Base-by-base conservation (phyloP, 2,888 invertebrate genomes). In the Adelphocoris suturalis region DNA sequence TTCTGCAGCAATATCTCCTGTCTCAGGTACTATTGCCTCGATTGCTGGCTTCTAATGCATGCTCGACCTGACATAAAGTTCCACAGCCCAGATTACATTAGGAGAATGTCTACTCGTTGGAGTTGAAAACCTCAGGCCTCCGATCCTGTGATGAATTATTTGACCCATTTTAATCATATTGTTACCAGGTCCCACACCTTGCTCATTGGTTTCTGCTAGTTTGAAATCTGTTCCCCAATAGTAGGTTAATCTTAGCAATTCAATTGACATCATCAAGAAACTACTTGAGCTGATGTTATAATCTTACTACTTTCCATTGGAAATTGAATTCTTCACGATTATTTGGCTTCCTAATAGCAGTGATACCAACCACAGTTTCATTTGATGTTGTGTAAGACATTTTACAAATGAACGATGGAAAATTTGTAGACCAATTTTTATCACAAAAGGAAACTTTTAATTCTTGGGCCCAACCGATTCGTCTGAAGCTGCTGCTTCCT, bases 1-100 rank as follows among this genome's bases (percentile, higher is more conserved):
- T 99, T 99, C 95, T 99, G 99, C 95, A 99, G 99, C 92, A 99
- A 99, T 94, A 98, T 99, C 93, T 98, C 98, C 92, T 99, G 99
- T 94, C 96, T 99, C 93, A 99, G 99, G 96, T 92, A 99, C 95
- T 99, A 99, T 94, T 99, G 99, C 94, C 99, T 99, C 94, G 98
- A 99, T 94, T 99, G 99, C 95, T 99, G 99, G 99, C 98, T 98
- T 92, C 98, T 98, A 92, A 99, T 99, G 93, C 99, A 99, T 95
- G 98, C 98, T 90, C 96, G 98, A 91, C 98, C 98, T 0, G 99
- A 99, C 48, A 96, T 99, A 92, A 99, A 99, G 95, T 99, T 98
- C 95, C 99, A 99, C 95, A 99, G 99, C 95, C 99, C 99, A 93
- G 93, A 5, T 93, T 88, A 88, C 88, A 88, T 88, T 19, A 76